A percentile compares a stretch with the other conserved stretches of the same genome.
phyloP scores from a whole-genome alignment of 2,113 vertebrate genomes.

The Trochalopteron elliotii region DNA sequence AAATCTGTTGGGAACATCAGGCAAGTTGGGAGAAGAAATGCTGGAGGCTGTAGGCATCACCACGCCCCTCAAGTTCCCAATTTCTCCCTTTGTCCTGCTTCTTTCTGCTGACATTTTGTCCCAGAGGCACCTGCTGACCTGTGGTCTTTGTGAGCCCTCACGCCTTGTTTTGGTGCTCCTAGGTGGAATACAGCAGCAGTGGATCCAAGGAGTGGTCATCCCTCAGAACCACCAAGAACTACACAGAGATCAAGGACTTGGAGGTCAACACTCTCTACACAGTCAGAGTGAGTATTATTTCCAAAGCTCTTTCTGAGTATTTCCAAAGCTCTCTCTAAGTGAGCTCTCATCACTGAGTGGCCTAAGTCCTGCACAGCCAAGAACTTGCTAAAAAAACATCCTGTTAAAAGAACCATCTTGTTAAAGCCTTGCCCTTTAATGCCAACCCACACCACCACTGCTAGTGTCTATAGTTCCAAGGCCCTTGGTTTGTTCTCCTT shows the following conservation, averaged over 20 bases:
- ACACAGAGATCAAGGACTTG: conserved; percentile 78
- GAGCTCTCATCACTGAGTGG: not conserved
- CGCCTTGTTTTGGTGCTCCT: not conserved
- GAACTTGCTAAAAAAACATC: not conserved
- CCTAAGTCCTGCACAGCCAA: not conserved
- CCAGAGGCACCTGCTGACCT: not conserved
- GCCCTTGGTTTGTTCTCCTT: not conserved
- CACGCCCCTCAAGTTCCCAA: not conserved
- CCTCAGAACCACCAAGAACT: conserved; percentile 72
- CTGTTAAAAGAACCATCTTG: not conserved
- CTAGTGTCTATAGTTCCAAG: not conserved
- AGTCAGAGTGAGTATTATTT: conserved; percentile 79
- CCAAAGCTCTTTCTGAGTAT: not conserved
- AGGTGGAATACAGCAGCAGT: conserved; percentile 88
- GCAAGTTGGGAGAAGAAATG: not conserved
- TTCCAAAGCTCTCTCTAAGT: not conserved
- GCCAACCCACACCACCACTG: not conserved
- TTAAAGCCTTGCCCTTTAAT: not conserved
- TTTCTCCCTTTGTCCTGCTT: not conserved
- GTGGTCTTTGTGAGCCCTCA: not conserved
- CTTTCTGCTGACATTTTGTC: not conserved
- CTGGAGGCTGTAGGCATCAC: not conserved
- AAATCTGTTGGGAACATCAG: not conserved
- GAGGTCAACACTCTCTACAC: conserved; percentile 79
- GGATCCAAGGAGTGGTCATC: conserved; percentile 85